Base-by-base conservation (phyloP, 2,888 invertebrate species). In the Drosophila merina region DNA sequence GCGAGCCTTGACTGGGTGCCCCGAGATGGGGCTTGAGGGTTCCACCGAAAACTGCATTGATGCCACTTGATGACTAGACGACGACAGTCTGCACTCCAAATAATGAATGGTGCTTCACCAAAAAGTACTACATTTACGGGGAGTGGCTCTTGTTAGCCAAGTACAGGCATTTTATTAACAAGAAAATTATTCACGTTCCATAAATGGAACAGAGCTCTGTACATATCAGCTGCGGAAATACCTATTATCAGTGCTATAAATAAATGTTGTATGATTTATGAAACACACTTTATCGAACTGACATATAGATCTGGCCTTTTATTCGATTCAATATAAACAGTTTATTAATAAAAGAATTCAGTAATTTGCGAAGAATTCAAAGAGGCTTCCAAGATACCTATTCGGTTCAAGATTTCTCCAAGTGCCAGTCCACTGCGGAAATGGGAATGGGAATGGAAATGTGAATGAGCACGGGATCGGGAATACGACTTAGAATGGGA, bases 21-120 rank as follows among this genome's bases (percentile, higher is more conserved):
- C 47, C 60, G 47, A 44, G 30, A 51, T 40, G 36, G 36, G 36
- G 51, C 31, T 50, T 14, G 31, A 44, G 25, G 10, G 3, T 20
- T 57, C 48, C 28, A 47, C 55, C 51, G 38, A 51, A 62, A 70
- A 47, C 14, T 48, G 55, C 51, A 47, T 47, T 44, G 60, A 49
- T 59, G 68, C 38, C 68, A 68, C 47, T 68, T 66, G 67, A 40
- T 38, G 51, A 60, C 57, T 48, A 42, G 66, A 57, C 40, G 6
- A 25, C 44, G 31, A 4, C 36, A 47, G 14, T 12, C 47, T 25
- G 25, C 31, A 58, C 48, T 10, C 2, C 3, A 36, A 56, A 10
- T 2, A 25, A 14, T 2, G 26, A 25, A 44, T 25, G 20, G 44
- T 44, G 25, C 25, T 42, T 9, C 4, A 40, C 5, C 12, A 7